Evolutionary conservation across 2,888 invertebrate species (phyloP), one percentile per base, ranked within the genome.

Genomic region (Pheosia tremula): DNA sequence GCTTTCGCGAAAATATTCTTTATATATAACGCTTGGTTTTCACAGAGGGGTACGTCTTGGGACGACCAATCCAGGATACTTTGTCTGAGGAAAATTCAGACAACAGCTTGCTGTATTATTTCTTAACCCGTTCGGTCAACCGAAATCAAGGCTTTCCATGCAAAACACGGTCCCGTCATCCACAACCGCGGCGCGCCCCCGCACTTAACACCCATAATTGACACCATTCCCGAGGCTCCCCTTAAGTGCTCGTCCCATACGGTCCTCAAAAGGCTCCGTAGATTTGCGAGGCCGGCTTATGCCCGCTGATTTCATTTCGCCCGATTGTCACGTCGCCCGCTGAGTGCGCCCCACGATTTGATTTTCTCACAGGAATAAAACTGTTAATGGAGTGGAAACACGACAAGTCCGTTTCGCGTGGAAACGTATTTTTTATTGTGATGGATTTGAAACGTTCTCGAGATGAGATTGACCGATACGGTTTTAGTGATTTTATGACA

Each of bases 161-260:
- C 77, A 80, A 79, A 81, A 79, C 75, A 72, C 65, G 71, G 71
- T 62, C 60, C 63, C 71, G 72, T 77, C 74, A 72, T 71, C 67
- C 67, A 66, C 71, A 72, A 69, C 63, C 66, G 62, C 68, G 64
- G 57, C 72, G 67, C 77, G 82, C 80, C 81, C 24, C 77, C 83
- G 84, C 92, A 90, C 92, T 92, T 90, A 91, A 83, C 89, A 78
- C 78, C 88, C 89, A 89, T 93, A 93, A 93, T 93, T 93, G 93
- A 89, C 92, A 90, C 88, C 92, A 89, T 92, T 93, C 85, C 80
- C 81, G 80, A 77, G 80, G 81, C 83, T 73, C 87, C 86, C 89
- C 88, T 87, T 89, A 91, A 91, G 90, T 91, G 91, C 93, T 88
- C 82, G 78, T 80, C 85, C 82, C 80, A 78, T 77, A 81, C 80